Percentiles rank a stretch among this genome's conserved stretches.
Conservation (phyloP, 2,797 vertebrate genomes). For the Sebastes matsubarae region DNA sequence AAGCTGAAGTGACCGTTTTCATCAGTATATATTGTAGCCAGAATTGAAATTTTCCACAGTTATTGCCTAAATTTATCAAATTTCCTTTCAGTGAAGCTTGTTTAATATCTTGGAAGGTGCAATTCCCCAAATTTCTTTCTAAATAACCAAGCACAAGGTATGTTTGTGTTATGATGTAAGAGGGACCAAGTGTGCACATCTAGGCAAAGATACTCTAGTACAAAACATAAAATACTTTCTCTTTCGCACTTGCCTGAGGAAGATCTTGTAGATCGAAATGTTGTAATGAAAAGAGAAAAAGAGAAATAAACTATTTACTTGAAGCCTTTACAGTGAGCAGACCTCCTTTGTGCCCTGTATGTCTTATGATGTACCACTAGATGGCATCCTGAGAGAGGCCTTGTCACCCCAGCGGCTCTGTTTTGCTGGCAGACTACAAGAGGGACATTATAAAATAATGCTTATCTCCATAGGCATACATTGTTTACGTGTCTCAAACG, state of each 20-base stretch:
- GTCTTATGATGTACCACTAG: conserved; percentile 62
- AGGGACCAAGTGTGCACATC: not conserved
- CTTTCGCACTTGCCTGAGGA: not conserved
- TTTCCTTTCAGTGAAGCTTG: not conserved
- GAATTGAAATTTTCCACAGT: not conserved
- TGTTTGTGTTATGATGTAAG: not conserved
- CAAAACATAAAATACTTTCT: not conserved
- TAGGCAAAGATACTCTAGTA: not conserved
- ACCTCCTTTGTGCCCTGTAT: not conserved
- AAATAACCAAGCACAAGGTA: not conserved
- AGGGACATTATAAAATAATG: conserved; percentile 17
- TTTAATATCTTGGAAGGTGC: not conserved
- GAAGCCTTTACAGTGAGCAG: not conserved
- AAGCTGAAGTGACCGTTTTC: not conserved
- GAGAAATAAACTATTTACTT: not conserved
- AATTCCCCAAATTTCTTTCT: not conserved
- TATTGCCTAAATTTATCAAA: not conserved
- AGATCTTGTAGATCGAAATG: not conserved
- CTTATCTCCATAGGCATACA: conserved; percentile 1
- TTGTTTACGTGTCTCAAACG: conserved; percentile 16
- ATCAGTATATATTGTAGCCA: not conserved
- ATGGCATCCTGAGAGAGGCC: conserved; percentile 74
- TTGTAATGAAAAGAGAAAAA: not conserved
- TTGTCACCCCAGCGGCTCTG: not conserved
- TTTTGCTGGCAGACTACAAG: conserved; percentile 1